Percentiles rank a stretch among this genome's conserved stretches.
Conservation (phyloP, 2,888 invertebrate genomes). For the Disparrhopalites patrizii region DNA sequence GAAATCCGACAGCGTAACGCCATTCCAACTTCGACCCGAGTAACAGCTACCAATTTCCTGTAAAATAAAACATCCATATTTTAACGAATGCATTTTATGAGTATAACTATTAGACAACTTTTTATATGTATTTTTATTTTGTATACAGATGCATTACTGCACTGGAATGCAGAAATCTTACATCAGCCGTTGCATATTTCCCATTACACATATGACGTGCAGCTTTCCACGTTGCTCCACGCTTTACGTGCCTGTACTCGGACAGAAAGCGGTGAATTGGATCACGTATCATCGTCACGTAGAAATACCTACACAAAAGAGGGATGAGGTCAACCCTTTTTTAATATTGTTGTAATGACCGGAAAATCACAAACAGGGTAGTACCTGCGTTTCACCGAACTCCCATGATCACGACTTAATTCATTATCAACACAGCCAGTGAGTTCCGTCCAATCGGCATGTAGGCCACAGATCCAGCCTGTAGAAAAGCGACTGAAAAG, state of each 20-base stretch:
- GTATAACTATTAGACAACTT: too few species aligned
- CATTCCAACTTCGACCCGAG: slow-evolving; percentile 74
- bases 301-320: slow-evolving; percentile 70
- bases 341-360: too few species aligned
- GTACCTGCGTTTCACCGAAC: slow-evolving; percentile 65
- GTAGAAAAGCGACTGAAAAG: slow-evolving; percentile 95
- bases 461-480: slow-evolving; percentile 96
- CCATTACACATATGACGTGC: slow-evolving; percentile 62
- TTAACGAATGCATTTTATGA: too few species aligned
- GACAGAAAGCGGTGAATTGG: slow-evolving; percentile 91
- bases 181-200: slow-evolving; percentile 66
- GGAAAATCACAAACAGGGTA: too few species aligned
- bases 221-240: slow-evolving; percentile 95
- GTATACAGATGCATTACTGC: too few species aligned
- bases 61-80: too few species aligned
- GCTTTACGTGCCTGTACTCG: slow-evolving; percentile 93
- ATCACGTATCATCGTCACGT: slow-evolving; percentile 90
- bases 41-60: slow-evolving; percentile 79
- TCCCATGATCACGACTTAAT: slow-evolving; percentile 81
- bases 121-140: too few species aligned
- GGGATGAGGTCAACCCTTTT: not conserved
- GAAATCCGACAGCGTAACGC: slow-evolving; percentile 86
- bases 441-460: slow-evolving; percentile 97
- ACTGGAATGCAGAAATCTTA: too few species aligned
- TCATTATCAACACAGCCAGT: slow-evolving; percentile 86